Percentiles rank a stretch among this genome's conserved stretches.
Evolutionary conservation across 2,797 vertebrate genomes (phyloP).

Genomic region (Enteromius treurensis): DNA sequence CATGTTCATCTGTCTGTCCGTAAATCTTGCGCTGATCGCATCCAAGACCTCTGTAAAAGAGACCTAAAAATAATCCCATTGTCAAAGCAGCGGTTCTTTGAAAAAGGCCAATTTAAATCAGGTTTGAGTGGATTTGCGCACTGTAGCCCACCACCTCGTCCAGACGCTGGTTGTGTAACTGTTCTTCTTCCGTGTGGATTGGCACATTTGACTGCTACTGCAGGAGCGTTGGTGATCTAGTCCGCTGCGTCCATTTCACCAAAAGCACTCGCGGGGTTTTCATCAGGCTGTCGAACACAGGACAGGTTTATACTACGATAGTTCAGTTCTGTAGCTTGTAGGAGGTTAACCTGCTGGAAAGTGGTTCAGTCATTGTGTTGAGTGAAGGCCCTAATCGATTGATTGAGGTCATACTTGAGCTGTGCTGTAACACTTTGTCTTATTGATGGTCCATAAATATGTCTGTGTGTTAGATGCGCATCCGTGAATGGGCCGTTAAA

Average conservation of each 20-base stretch:
- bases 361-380: background rate
- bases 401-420: background rate
- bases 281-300: background rate
- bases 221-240: constrained; percentile 1
- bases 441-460: constrained; percentile 3
- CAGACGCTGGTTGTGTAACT: constrained; percentile 51
- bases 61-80: constrained; percentile 16
- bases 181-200: constrained; percentile 28
- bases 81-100: constrained; percentile 13
- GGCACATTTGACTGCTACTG: constrained; percentile 23
- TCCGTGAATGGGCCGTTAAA: background rate
- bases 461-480: background rate
- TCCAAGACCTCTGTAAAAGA: background rate
- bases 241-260: constrained; percentile 2
- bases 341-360: background rate
- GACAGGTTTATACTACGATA: background rate
- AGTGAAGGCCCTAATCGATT: background rate
- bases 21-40: constrained; percentile 6
- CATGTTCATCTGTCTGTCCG: background rate
- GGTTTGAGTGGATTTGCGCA: constrained; percentile 27
- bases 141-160: constrained; percentile 12
- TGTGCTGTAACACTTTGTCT: background rate
- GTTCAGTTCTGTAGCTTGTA: background rate
- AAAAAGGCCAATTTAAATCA: constrained; percentile 47
- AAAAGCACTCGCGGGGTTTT: constrained; percentile 4